Conservation (phyloP, 2,797 vertebrate species). For the Lagorchestes hirsutus region DNA sequence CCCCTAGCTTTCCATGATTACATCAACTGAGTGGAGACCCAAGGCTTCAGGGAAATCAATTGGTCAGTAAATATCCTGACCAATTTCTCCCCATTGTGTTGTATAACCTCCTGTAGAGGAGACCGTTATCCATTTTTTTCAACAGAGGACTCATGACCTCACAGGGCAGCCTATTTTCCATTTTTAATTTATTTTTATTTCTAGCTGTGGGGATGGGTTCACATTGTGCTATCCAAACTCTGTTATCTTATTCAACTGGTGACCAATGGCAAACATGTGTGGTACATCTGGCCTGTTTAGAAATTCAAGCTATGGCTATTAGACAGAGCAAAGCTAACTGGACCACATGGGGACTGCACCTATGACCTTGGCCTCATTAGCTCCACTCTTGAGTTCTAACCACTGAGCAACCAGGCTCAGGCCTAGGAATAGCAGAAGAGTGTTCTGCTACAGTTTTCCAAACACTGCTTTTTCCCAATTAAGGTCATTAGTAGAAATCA, state of each 20-base stretch:
- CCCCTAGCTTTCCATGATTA: not conserved
- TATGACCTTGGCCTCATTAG: not conserved
- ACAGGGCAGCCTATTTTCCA: slow-evolving; percentile 36
- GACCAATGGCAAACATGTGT: not conserved
- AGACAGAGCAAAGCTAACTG: not conserved
- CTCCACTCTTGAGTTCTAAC: not conserved
- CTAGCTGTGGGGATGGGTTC: slow-evolving; percentile 38
- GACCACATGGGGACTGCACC: not conserved
- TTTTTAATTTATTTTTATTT: slow-evolving; percentile 74
- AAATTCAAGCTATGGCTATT: not conserved
- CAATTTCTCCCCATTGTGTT: not conserved
- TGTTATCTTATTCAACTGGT: slow-evolving; percentile 43
- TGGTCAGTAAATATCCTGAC: not conserved
- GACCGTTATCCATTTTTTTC: not conserved
- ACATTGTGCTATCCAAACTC: slow-evolving; percentile 57
- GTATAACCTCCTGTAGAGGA: not conserved
- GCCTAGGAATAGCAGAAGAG: not conserved
- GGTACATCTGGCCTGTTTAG: not conserved
- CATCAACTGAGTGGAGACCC: not conserved
- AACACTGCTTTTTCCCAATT: not conserved
- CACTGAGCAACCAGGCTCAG: not conserved
- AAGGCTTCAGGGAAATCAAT: not conserved
- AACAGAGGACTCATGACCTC: slow-evolving; percentile 45
- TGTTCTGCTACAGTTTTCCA: not conserved
- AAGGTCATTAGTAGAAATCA: not conserved